Conservation (phyloP, 2,113 vertebrate species). For the Peromyscus maniculatus region DNA sequence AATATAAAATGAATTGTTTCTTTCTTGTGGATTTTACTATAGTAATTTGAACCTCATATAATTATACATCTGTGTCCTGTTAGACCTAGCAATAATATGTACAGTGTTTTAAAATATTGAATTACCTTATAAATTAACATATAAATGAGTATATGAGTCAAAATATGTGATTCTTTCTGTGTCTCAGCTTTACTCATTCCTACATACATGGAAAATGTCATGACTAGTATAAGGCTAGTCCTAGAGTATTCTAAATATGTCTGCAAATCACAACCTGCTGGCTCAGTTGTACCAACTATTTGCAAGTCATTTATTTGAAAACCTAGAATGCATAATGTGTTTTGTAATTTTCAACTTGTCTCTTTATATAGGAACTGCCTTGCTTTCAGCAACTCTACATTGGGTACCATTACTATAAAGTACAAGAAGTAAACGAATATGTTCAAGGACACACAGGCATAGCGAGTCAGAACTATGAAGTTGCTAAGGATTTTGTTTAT, state of each 20-base stretch:
- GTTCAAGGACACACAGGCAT: background rate
- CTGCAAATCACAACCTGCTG: background rate
- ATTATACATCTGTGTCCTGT: background rate
- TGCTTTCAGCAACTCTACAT: background rate
- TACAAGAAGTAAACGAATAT: background rate
- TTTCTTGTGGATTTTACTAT: background rate
- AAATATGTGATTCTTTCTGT: background rate
- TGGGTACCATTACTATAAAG: background rate
- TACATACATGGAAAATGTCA: background rate
- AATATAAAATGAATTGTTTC: background rate
- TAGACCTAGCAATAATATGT: background rate
- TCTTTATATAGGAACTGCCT: background rate
- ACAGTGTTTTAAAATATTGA: background rate
- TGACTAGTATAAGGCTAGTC: background rate
- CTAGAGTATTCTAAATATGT: background rate
- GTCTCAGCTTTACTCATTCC: background rate
- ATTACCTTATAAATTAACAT: background rate
- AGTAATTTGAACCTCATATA: background rate
- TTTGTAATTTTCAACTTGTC: slow-evolving; percentile 10
- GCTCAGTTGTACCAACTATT: background rate
- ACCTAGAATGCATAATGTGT: background rate
- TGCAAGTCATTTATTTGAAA: background rate
- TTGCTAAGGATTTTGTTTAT: background rate
- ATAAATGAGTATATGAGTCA: background rate
- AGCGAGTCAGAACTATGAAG: background rate